Conservation (phyloP, 2,888 invertebrate genomes). For the Xestia ashworthii region DNA sequence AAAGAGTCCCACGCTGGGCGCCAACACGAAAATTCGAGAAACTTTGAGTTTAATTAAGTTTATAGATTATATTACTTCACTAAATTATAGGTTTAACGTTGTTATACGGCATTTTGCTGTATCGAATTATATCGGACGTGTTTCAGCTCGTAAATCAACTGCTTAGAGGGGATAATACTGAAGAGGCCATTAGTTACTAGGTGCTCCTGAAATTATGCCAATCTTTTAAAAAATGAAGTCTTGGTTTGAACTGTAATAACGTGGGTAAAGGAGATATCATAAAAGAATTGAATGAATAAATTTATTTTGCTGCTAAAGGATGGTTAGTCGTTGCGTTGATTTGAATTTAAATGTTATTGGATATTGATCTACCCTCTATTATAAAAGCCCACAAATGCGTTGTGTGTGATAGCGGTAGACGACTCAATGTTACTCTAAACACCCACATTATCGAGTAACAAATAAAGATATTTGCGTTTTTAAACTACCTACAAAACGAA, state of each 20-base stretch:
- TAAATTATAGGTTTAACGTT: constrained; percentile 51
- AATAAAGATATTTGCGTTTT: neutral
- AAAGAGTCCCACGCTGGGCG: constrained; percentile 63
- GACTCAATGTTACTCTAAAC: neutral
- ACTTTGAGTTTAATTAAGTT: constrained; percentile 53
- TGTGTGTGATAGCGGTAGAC: neutral
- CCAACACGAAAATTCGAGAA: constrained; percentile 58
- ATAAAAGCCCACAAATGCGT: constrained; percentile 2
- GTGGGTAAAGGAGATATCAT: neutral
- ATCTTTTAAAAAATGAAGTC: constrained; percentile 16
- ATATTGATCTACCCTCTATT: constrained; percentile 7
- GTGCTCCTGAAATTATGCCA: constrained; percentile 18
- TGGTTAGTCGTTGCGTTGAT: neutral
- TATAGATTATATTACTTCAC: constrained; percentile 50
- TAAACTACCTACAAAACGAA: neutral
- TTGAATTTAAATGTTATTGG: constrained; percentile 1
- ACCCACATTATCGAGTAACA: neutral
- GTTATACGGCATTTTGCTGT: constrained; percentile 38
- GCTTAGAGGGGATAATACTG: constrained; percentile 31
- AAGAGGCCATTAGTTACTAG: constrained; percentile 19
- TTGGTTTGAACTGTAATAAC: neutral
- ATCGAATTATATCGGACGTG: constrained; percentile 47
- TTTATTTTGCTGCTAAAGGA: neutral
- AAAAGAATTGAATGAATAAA: neutral
- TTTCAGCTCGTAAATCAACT: constrained; percentile 53